phyloP scores from a whole-genome alignment of 2,797 vertebrate genomes.

The Numenius phaeopus region DNA sequence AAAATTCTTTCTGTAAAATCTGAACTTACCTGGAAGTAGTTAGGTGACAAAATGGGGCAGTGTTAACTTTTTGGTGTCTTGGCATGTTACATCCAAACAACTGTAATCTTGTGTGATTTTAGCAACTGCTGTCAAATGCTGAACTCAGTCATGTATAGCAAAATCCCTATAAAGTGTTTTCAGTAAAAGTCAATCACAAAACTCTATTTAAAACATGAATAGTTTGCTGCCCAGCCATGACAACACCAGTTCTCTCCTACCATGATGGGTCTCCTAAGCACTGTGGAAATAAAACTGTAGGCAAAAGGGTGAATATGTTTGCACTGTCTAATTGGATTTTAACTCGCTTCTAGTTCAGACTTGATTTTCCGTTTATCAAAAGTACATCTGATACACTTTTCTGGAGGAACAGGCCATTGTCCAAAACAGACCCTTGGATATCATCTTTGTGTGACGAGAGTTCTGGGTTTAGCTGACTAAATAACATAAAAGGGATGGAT shows the following conservation, averaged over 20 bases:
- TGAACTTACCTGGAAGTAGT: neutral
- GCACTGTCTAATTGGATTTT: neutral
- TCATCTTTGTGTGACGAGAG: neutral
- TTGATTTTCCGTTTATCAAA: neutral
- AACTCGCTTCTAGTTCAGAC: neutral
- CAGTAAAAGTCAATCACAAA: neutral
- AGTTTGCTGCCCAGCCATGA: neutral
- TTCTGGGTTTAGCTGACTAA: neutral
- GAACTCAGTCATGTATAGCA: neutral
- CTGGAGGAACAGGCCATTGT: neutral
- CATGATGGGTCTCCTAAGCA: neutral
- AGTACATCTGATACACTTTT: neutral
- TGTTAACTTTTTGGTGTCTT: neutral
- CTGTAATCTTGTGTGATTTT: neutral
- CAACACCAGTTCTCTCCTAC: neutral
- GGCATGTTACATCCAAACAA: neutral
- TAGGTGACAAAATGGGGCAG: neutral
- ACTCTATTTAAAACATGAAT: neutral
- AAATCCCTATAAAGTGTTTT: neutral
- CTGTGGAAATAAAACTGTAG: neutral
- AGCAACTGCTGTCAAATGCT: neutral
- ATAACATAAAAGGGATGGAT: neutral
- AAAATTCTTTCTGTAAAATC: neutral
- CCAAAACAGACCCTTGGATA: neutral
- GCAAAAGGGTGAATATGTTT: neutral